phyloP scores from a whole-genome alignment of 1,140 invertebrate species.

The Cyclina sinensis region DNA sequence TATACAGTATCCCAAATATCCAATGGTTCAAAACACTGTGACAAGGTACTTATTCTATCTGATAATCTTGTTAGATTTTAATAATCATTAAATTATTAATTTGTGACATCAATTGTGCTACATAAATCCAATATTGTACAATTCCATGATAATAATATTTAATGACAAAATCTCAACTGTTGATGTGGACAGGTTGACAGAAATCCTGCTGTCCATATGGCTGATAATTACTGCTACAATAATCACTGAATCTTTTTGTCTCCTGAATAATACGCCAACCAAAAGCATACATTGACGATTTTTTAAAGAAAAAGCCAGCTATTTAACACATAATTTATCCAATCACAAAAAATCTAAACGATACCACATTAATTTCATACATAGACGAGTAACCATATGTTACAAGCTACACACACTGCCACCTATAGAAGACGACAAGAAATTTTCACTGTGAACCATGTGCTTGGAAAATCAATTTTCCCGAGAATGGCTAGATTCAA shows the following conservation, averaged over 20 bases:
- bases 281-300: background rate
- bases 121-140: background rate
- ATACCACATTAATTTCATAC: background rate
- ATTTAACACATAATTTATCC: background rate
- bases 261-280: background rate
- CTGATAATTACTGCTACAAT: background rate
- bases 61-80: background rate
- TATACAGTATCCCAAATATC: background rate
- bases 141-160: background rate
- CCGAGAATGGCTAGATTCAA: slow-evolving; percentile 22
- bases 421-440: background rate
- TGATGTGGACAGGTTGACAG: background rate
- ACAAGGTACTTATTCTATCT: background rate
- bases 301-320: background rate
- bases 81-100: background rate
- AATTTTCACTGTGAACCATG: slow-evolving; percentile 25
- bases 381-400: slow-evolving; percentile 16
- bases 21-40: background rate
- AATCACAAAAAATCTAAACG: slow-evolving; percentile 25
- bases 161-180: background rate
- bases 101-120: background rate
- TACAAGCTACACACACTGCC: background rate
- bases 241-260: background rate
- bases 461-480: slow-evolving; percentile 35
- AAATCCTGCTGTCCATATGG: slow-evolving; percentile 8